Base-by-base conservation (phyloP, 2,113 vertebrate species). In the Sisor rabdophorus region DNA sequence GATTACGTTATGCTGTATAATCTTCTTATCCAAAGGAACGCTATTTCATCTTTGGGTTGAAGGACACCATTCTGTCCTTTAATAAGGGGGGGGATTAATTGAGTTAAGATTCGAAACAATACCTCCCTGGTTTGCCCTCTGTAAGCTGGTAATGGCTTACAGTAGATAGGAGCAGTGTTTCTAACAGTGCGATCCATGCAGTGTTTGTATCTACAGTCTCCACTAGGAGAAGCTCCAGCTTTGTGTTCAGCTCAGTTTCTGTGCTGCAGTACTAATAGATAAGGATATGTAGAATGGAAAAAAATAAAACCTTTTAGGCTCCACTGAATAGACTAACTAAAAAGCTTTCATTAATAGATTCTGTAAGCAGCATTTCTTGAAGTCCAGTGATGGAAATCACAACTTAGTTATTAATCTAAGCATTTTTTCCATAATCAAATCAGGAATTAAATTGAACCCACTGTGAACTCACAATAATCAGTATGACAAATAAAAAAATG, bases 171-270 rank as follows among this genome's bases (percentile, higher is more conserved):
- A 59, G 53, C 22, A 58, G 16, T 40, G 76, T 40, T n/a, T 77
- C n/a, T 54, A 67, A 52, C 64, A 70, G 54, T 52, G 28, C 20
- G 44, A 67, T 36, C 11, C 17, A 67, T 63, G 54, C 52, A 28
- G 77, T 68, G 60, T 50, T 75, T 55, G 79, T 83, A 72, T 82
- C 77, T 68, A 26, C 10, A 56, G 28, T 68, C 69, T 82, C 81
- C 81, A 82, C 81, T 80, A 85, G 81, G 82, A 80, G 84, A 75
- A 77, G 80, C 84, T 82, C 75, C 72, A 68, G 63, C 59, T 69
- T 78, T 75, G 77, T 72, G 63, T 72, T 71, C 81, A 55, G 48
- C 58, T 77, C 16, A 17, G 32, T 72, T 53, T 22, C 58, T 30
- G 22, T 71, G 68, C 28, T 53, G 36, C 36, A 50, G 48, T 24